Base-by-base conservation (phyloP, 2,888 invertebrate genomes). In the Drosophila lutescens region DNA sequence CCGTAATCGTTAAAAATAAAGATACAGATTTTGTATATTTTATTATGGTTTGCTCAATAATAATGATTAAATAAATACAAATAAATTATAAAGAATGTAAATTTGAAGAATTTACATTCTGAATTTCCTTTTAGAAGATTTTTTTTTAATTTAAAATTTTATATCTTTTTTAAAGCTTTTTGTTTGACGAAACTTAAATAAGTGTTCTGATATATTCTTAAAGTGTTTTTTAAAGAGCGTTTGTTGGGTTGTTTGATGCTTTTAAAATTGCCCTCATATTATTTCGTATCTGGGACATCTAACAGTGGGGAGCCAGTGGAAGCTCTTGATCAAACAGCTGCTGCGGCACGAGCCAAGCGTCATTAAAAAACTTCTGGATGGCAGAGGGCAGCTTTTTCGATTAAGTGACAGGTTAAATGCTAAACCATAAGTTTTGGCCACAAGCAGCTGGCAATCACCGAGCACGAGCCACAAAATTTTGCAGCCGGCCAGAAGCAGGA, bases 331-430 rank as follows among this genome's bases (percentile, higher is more conserved):
- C 32, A 46, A 53, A 53, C 69, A 69, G 49, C 69, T 71, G 69
- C 60, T 41, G 23, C 60, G 38, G 41, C 71, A 70, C 71, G 61
- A 55, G 60, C 41, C 54, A 71, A 71, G 26, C n/a, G 34, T 71
- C 60, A 71, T 70, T 53, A 70, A 70, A 38, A 30, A 53, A 70
- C 41, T 68, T 49, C 41, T 55, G 47, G 55, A 32, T 26, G 60
- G 69, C 41, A 58, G 53, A 70, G 53, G 60, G 53, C 53, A 53
- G 60, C 53, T 79, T 71, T 74, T 77, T 72, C 86, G 72, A 76
- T 78, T 78, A 86, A 88, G 72, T 74, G 83, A 82, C 86, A 78
- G 85, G 86, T 79, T 86, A 84, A 79, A 74, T 76, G 83, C 70
- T 68, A 79, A 78, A 62, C 59, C 59, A 60, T 60, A 73, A 65